phyloP scores from a whole-genome alignment of 2,113 vertebrate species.

The Cacatua alba region DNA sequence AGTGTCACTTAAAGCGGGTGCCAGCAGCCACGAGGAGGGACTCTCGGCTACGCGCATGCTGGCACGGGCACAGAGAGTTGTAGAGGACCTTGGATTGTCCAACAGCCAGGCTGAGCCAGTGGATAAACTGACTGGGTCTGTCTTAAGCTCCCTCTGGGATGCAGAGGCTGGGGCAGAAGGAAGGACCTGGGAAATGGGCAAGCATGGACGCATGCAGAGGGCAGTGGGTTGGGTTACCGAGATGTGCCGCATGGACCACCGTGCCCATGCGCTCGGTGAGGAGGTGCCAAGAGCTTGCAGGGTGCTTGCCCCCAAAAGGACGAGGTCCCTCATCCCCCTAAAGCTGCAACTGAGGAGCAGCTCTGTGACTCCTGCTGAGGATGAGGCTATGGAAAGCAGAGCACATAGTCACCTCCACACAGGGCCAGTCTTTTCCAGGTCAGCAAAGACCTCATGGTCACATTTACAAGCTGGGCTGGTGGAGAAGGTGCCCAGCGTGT shows the following conservation, averaged over 20 bases:
- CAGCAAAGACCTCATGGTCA: not conserved
- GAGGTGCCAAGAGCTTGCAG: not conserved
- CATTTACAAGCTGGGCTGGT: not conserved
- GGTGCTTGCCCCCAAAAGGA: not conserved
- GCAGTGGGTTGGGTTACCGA: not conserved
- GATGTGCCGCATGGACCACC: not conserved
- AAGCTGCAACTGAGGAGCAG: not conserved
- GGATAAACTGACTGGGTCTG: not conserved
- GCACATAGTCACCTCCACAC: fast-evolving
- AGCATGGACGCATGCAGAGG: fast-evolving
- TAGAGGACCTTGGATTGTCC: not conserved
- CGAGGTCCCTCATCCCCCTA: not conserved
- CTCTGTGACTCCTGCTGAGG: not conserved
- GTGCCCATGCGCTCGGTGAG: fast-evolving
- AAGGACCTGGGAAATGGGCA: not conserved
- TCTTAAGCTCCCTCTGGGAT: not conserved
- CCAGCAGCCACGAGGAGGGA: not conserved
- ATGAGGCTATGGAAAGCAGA: not conserved
- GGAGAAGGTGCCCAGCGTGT: not conserved
- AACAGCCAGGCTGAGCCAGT: not conserved
- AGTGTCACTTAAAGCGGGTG: not conserved
- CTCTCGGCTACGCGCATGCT: not conserved
- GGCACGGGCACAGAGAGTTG: not conserved
- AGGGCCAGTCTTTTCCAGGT: not conserved
- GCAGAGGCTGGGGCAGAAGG: not conserved